Evolutionary conservation across 2,113 vertebrate species (phyloP), one percentile per base, ranked within the genome.

Genomic region (Campylomormyrus tamandua): DNA sequence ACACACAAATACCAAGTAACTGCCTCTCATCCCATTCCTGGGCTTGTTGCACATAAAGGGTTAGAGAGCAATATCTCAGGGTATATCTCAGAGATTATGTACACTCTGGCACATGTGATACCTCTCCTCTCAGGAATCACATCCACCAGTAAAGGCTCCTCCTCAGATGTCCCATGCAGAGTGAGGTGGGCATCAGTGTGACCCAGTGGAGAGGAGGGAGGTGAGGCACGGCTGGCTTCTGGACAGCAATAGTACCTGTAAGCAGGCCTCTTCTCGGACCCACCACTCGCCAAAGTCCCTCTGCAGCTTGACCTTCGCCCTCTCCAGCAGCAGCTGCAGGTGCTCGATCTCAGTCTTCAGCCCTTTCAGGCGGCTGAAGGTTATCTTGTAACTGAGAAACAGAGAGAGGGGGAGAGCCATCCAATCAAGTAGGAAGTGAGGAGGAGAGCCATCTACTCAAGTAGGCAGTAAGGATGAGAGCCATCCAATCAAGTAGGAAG

Each of bases 291-390:
- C 95, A 87, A 99, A 99, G 89, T 98, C 98, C 89, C 93, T 98
- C 94, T 97, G 97, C 89, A 98, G 92, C 89, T 97, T 98, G 93
- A 97, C 91, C 92, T 97, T 98, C 39, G 94, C 91, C 93, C 95
- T 98, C 90, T 97, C 96, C 95, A 95, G 91, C 91, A 99, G 95
- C 91, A 97, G 95, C 95, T 99, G 97, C 87, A 99, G 91, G 93
- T 99, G 97, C 89, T 98, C 97, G 11, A 98, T 98, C 94, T 99
- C 98, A 10, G 97, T 96, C 93, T 97, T 97, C 91, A 99, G 90
- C 0, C 94, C 96, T 92, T 98, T 99, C 88, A 99, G 95, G 35
- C 0, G 94, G 11, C 58, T 93, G 62, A 97, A 95, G 74, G 92
- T 94, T 3, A 49, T 93, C 94, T 97, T 97, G 90, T 98, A 99